phyloP scores from a whole-genome alignment of 1,140 invertebrate species.

The Aphaenogaster rudis region DNA sequence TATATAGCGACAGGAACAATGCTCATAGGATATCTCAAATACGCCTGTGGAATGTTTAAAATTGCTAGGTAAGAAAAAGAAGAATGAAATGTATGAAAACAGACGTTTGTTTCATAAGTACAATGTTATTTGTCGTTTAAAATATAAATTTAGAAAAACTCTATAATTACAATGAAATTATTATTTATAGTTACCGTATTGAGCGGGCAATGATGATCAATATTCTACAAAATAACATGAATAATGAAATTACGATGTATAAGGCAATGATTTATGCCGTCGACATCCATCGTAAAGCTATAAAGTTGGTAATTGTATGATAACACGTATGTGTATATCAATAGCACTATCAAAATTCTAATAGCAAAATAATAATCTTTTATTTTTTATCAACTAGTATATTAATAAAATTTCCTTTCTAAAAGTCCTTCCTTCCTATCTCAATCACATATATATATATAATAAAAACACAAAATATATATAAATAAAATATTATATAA shows the following conservation, averaged over 20 bases:
- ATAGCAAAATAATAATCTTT: background rate
- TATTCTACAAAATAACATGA: background rate
- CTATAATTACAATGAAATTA: background rate
- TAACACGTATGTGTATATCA: background rate
- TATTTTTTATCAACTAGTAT: background rate
- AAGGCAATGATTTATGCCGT: background rate
- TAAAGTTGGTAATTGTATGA: background rate
- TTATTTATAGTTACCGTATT: slow-evolving; percentile 31
- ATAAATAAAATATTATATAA: background rate
- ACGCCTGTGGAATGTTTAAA: slow-evolving; percentile 1
- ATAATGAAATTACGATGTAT: background rate
- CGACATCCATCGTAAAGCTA: slow-evolving; percentile 17
- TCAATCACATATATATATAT: too few relatives aligned
- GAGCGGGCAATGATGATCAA: background rate
- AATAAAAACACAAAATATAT: too few relatives aligned
- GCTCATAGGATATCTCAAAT: background rate
- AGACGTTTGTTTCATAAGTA: background rate
- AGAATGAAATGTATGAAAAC: background rate
- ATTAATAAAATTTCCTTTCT: background rate
- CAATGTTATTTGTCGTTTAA: background rate
- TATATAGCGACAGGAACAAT: background rate
- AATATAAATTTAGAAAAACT: background rate
- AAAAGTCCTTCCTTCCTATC: too few relatives aligned
- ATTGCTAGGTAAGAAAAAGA: slow-evolving; percentile 6
- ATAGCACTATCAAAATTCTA: background rate